phyloP scores from a whole-genome alignment of 2,113 vertebrate genomes.

The Eclectus roratus region DNA sequence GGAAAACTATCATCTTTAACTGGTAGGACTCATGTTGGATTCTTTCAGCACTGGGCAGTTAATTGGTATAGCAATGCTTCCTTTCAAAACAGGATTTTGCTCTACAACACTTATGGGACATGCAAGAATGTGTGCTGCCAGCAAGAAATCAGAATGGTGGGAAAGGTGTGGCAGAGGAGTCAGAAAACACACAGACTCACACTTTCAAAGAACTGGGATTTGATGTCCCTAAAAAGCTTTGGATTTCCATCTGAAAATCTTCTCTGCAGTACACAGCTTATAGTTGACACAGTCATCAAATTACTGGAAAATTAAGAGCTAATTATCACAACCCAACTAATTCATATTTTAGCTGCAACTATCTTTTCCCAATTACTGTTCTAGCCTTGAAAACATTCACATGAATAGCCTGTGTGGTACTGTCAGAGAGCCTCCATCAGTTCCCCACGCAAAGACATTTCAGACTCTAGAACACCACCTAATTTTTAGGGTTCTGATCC shows the following conservation, averaged over 20 bases:
- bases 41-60: background rate
- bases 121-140: background rate
- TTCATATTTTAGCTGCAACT: background rate
- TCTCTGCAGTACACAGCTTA: background rate
- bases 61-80: background rate
- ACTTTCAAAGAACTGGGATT: background rate
- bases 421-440: background rate
- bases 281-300: background rate
- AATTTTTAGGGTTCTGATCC: background rate
- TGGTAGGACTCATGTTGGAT: background rate
- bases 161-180: background rate
- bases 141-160: background rate
- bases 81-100: background rate
- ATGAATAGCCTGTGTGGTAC: fast-evolving
- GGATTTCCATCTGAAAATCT: background rate
- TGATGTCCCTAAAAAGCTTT: background rate
- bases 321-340: background rate
- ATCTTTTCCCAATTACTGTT: background rate
- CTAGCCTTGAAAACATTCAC: background rate
- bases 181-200: background rate
- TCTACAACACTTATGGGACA: background rate
- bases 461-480: background rate
- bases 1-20: background rate
- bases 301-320: background rate
- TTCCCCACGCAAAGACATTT: background rate